Evolutionary conservation across 2,888 invertebrate genomes (phyloP), one percentile per base, ranked within the genome.

Genomic region (Ectropis crepuscularia): DNA sequence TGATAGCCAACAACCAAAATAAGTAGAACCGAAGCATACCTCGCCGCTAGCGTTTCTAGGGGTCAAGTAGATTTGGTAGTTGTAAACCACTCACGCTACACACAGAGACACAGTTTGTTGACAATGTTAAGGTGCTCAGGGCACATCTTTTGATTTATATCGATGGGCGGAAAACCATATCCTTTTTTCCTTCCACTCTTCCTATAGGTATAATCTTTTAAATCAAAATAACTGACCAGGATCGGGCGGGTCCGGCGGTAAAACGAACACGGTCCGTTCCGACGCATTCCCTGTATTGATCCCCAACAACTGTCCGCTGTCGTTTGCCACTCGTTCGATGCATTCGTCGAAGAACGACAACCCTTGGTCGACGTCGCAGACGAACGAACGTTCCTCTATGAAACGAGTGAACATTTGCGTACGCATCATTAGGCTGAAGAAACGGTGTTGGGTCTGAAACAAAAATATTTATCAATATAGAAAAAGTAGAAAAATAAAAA

Each of bases 361-460:
- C 51, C 98, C 98, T 66, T 98, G 98, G 90, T 99, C 99, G 77
- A 97, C 98, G 82, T 99, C 99, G n/a, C 98, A 98, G 0, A 99
- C 98, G 89, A 99, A 99, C 73, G 99, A 99, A 16, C 99, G 95
- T 87, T 99, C 99, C 88, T 99, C 99, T 69, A 99, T 99, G 88
- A 99, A 99, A 57, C 99, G 95, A 72, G 98, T 98, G 91, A 99
- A 99, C 97, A 98, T 98, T 91, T 99, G 99, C 0, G 99, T 99
- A 77, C 96, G 96, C 94, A 98, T 96, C 82, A 99, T 92, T 73
- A 97, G 93, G 41, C 95, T 95, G 91, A 97, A 99, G 93, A 99
- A 99, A 82, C 98, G 96, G 60, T 96, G 96, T 78, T 97, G 95
- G 16, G 96, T 93, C 94, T 95, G 82, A 2, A 75, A 80, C 12